Base-by-base conservation (phyloP, 1,140 invertebrate genomes). In the Tribolium castaneum region DNA sequence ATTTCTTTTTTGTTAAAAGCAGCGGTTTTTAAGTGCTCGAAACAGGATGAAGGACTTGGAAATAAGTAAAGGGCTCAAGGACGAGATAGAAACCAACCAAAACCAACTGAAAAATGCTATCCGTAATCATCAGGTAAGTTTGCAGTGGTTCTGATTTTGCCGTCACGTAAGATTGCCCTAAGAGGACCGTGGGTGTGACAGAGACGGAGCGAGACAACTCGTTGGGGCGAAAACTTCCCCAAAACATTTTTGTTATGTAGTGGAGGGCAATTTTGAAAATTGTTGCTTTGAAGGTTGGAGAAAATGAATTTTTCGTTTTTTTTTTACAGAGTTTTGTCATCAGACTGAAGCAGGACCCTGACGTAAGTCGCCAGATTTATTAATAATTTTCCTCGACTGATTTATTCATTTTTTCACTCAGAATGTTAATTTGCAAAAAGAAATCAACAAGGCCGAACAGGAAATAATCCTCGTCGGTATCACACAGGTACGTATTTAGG, bases 31-130 rank as follows among this genome's bases (percentile, higher is more conserved):
- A 66, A 73, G 35, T 13, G 35, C 30, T 5, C 34, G 7, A 9
- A 71, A 76, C 39, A 62, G 78, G 77, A 85, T 83, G 82, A 80
- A 83, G 75, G 87, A 83, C 76, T 91, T 92, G 90, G 91, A 92
- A 88, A 90, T 92, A 82, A 90, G 90, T 56, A 91, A 90, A 84
- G 88, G 90, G 84, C 87, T 93, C 83, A 90, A 91, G 81, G 88
- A 89, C 85, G 90, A 92, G 83, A 91, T 93, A 84, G 86, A 89
- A 54, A 87, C 87, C 81, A 90, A 90, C 82, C 91, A 93, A 86
- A 88, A 87, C 78, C 90, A 92, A 81, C 87, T 93, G 85, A 91
- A 90, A 89, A 90, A 90, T 85, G 91, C 91, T 78, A 92, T 93
- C 84, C 87, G 88, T 83, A 87, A 91, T 87, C 92, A 92, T 88